A percentile compares a stretch with the other conserved stretches of the same genome.
Evolutionary conservation across 1,140 invertebrate genomes (phyloP).

Genomic region (Eriocheir sinensis): DNA sequence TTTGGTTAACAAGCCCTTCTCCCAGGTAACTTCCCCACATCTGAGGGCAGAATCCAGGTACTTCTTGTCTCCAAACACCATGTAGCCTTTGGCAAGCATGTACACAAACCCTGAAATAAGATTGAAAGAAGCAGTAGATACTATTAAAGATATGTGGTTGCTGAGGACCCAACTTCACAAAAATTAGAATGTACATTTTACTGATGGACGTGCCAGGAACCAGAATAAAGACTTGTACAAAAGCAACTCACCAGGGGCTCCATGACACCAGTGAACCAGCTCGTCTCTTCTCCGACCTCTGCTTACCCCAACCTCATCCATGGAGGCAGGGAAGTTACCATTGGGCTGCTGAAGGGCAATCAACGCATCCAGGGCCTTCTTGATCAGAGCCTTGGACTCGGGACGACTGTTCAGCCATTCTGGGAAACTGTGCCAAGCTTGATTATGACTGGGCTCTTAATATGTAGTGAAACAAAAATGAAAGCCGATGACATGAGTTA

Average conservation of each 20-base stretch:
- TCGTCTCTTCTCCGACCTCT: slow-evolving; percentile 84
- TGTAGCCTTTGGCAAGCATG: slow-evolving; percentile 90
- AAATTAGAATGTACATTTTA: too few relatives aligned
- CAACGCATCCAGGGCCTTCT: slow-evolving; percentile 85
- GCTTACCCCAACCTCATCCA: slow-evolving; percentile 86
- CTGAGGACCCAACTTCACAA: too few relatives aligned
- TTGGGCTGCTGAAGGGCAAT: slow-evolving; percentile 85
- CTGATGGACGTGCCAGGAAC: not conserved
- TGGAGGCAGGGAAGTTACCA: slow-evolving; percentile 90
- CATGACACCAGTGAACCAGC: slow-evolving; percentile 94
- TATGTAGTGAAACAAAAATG: not conserved
- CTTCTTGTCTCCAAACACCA: slow-evolving; percentile 88
- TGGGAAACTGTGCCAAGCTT: slow-evolving; percentile 69
- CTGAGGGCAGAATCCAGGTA: slow-evolving; percentile 88
- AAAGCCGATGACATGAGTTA: too few relatives aligned
- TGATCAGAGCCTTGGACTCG: slow-evolving; percentile 84
- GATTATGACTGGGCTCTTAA: not conserved
- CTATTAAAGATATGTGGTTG: too few relatives aligned
- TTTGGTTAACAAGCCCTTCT: slow-evolving; percentile 90
- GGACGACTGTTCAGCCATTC: slow-evolving; percentile 81
- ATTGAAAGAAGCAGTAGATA: too few relatives aligned
- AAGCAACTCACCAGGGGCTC: slow-evolving; percentile 86
- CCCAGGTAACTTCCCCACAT: slow-evolving; percentile 90
- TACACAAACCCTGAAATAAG: slow-evolving; percentile 87
- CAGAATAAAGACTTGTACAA: not conserved